Percentiles rank a stretch among this genome's conserved stretches.
phyloP scores from a whole-genome alignment of 2,797 vertebrate species.

The Furcifer pardalis region DNA sequence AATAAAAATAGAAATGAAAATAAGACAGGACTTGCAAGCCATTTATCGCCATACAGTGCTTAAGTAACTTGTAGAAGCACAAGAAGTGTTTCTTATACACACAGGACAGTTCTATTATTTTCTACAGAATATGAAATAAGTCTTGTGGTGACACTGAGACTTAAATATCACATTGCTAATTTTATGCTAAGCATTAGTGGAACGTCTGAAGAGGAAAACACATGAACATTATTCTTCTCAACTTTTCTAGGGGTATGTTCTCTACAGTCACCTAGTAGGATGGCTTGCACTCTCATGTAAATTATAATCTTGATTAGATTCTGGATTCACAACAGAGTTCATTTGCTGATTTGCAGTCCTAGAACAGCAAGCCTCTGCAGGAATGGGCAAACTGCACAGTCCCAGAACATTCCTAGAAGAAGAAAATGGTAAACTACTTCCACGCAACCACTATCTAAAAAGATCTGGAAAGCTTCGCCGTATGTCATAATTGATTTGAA shows the following conservation, averaged over 20 bases:
- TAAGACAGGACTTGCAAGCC: background rate
- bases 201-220: background rate
- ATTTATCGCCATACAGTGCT: background rate
- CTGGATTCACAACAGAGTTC: too few relatives aligned
- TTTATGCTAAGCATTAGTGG: constrained; percentile 22
- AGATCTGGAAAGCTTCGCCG: too few relatives aligned
- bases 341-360: too few relatives aligned
- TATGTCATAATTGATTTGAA: too few relatives aligned
- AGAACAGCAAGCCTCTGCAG: too few relatives aligned
- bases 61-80: constrained; percentile 38
- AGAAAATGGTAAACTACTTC: too few relatives aligned
- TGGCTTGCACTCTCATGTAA: too few relatives aligned
- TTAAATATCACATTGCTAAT: constrained; percentile 19
- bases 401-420: too few relatives aligned
- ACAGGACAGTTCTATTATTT: constrained; percentile 30
- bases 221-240: background rate
- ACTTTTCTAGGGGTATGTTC: background rate
- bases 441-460: too few relatives aligned
- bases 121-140: background rate
- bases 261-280: background rate
- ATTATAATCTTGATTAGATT: too few relatives aligned
- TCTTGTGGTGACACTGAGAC: rapidly evolving
- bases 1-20: background rate
- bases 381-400: too few relatives aligned
- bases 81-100: background rate